Conservation (phyloP, 2,113 vertebrate species). For the human (Homo sapiens) region DNA sequence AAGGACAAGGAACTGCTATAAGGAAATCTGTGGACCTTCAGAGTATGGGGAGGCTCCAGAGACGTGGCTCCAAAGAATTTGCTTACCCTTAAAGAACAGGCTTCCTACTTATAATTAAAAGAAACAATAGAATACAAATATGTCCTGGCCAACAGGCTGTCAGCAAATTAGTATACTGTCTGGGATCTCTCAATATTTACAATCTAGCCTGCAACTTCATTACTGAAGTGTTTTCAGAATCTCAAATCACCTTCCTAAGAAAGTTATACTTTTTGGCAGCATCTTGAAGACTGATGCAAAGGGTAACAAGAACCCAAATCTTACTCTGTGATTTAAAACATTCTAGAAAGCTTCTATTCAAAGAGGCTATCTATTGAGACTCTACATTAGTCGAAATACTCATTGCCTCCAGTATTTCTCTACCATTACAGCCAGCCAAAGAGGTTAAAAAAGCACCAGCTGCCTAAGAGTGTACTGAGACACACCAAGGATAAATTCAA, state of each 20-base stretch:
- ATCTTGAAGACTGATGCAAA: slow-evolving; percentile 34
- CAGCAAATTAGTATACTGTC: slow-evolving; percentile 2
- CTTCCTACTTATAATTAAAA: slow-evolving; percentile 56
- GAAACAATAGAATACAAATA: background rate
- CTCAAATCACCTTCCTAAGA: slow-evolving; percentile 39
- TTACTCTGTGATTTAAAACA: background rate
- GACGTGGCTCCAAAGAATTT: slow-evolving; percentile 77
- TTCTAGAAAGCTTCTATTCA: slow-evolving; percentile 30
- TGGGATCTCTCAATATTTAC: slow-evolving; percentile 40
- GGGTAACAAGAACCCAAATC: slow-evolving; percentile 2
- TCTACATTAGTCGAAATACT: background rate
- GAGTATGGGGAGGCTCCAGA: slow-evolving; percentile 73
- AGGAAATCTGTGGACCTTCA: slow-evolving; percentile 78
- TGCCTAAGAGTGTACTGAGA: background rate
- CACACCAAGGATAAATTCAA: background rate
- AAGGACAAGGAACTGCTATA: slow-evolving; percentile 78
- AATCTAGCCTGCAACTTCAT: slow-evolving; percentile 29
- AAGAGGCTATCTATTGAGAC: background rate
- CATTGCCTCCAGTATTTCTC: background rate
- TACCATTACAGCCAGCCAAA: background rate
- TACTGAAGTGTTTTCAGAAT: slow-evolving; percentile 19
- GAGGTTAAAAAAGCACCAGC: background rate
- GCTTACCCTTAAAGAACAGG: slow-evolving; percentile 59
- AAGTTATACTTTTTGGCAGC: background rate
- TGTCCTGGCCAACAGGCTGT: background rate